Conservation (phyloP, 2,888 invertebrate species). For the Lithophane socia region DNA sequence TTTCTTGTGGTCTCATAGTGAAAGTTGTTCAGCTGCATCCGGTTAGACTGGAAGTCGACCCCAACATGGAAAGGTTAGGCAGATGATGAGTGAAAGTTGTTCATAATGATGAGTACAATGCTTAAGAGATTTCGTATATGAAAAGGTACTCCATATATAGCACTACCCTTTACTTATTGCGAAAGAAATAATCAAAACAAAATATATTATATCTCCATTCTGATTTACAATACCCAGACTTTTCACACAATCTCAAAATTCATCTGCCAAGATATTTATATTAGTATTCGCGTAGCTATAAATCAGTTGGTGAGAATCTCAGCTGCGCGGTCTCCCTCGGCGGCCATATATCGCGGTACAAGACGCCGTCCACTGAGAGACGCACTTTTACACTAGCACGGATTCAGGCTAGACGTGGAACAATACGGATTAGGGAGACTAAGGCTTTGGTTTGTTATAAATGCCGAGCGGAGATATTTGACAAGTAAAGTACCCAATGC, state of each 20-base stretch:
- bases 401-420: conserved; percentile 55
- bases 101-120: too few relatives aligned
- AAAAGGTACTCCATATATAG: too few relatives aligned
- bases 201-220: background rate
- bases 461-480: conserved; percentile 5
- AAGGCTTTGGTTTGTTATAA: conserved; percentile 20
- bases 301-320: conserved; percentile 87
- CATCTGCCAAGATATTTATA: conserved; percentile 55
- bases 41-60: too few relatives aligned
- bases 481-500: background rate
- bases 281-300: conserved; percentile 85
- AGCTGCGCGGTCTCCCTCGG: conserved; percentile 84
- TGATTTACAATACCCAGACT: conserved; percentile 32
- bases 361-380: conserved; percentile 77
- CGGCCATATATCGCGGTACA: conserved; percentile 87
- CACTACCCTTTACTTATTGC: background rate
- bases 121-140: too few relatives aligned
- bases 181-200: background rate
- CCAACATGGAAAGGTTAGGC: too few relatives aligned
- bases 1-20: too few relatives aligned
- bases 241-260: conserved; percentile 50
- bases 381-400: conserved; percentile 68
- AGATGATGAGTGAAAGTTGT: too few relatives aligned
- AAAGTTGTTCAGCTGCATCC: too few relatives aligned
- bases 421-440: conserved; percentile 49